Base-by-base conservation (phyloP, 2,113 vertebrate species). In the Xerus inauris region DNA sequence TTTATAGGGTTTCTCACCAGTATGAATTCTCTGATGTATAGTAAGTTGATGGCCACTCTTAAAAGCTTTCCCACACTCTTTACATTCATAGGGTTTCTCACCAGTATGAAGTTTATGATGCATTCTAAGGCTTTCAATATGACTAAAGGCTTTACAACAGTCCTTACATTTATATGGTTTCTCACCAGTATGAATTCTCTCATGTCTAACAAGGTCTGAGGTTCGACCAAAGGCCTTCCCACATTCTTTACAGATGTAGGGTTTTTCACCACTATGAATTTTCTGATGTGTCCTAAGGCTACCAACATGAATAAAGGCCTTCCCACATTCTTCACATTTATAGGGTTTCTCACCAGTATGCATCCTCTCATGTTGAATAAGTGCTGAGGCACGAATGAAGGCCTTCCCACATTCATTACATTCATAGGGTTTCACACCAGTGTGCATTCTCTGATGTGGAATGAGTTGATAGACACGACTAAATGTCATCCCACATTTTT, bases 401-500 rank as follows among this genome's bases (percentile, higher is more conserved):
- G 69, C 67, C 69, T 88, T 83, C 28, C 90, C 77, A 92, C 84
- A 92, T 73, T 87, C 17, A 1, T 13, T n/a, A 87, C 82, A 91
- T 47, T 92, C 32, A 40, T 49, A 92, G 14, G 59, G 77, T 49
- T 92, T 95, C 26, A 76, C 1, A 13, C 89, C 59, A 28, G 64
- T 92, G 57, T 83, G 47, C 12, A 95, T 59, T 83, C 22, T 75
- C 69, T 92, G 77, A 83, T 71, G 84, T 20, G 40, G 76, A 83
- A 92, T 83, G 32, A 92, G 89, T n/a, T 83, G 67, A 82, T 40
- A 76, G 40, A 30, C 49, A 69, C 14, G 28, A 92, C 69, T 82
- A 76, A 92, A 92, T 26, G 69, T 83, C 89, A 83, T 83, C 6
- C 47, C 90, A 92, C 77, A 95, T 62, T 92, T 57, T 45, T 95